Conservation (phyloP, 2,113 vertebrate genomes). For the Trematomus loennbergii region DNA sequence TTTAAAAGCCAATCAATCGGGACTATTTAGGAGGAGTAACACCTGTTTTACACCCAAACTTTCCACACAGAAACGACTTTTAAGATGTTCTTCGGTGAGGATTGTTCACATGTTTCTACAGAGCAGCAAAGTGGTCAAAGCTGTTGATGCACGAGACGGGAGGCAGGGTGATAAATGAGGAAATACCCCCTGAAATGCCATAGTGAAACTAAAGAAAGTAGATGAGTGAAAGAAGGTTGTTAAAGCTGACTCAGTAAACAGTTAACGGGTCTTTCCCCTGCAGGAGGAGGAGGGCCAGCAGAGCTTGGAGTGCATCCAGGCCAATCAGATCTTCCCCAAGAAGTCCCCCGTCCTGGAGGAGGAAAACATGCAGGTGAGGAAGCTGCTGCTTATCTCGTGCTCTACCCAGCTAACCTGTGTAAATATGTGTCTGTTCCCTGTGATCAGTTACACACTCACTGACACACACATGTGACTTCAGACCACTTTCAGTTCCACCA, state of each 20-base stretch:
- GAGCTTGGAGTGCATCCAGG: constrained; percentile 96
- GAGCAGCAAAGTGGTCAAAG: background rate
- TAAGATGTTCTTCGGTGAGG: background rate
- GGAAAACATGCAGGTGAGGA: constrained; percentile 95
- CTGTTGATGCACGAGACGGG: background rate
- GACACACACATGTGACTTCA: constrained; percentile 17
- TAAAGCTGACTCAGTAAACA: constrained; percentile 11
- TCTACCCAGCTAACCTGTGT: background rate
- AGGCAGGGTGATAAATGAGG: background rate
- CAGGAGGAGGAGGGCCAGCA: constrained; percentile 97
- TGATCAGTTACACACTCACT: constrained; percentile 43
- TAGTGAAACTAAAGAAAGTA: background rate
- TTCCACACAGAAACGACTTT: background rate
- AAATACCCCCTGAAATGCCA: background rate
- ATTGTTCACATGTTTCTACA: background rate
- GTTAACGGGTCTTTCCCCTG: constrained; percentile 23
- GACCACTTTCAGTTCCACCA: constrained; percentile 27
- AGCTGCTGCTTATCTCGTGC: background rate
- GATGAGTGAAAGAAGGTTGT: constrained; percentile 7
- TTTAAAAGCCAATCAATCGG: background rate
- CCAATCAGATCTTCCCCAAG: constrained; percentile 98
- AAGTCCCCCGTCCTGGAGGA: constrained; percentile 96
- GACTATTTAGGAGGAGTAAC: background rate
- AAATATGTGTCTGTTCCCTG: constrained; percentile 14
- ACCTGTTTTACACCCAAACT: background rate